Evolutionary conservation across 2,888 invertebrate species (phyloP), one percentile per base, ranked within the genome.

Genomic region (Sesia apiformis): DNA sequence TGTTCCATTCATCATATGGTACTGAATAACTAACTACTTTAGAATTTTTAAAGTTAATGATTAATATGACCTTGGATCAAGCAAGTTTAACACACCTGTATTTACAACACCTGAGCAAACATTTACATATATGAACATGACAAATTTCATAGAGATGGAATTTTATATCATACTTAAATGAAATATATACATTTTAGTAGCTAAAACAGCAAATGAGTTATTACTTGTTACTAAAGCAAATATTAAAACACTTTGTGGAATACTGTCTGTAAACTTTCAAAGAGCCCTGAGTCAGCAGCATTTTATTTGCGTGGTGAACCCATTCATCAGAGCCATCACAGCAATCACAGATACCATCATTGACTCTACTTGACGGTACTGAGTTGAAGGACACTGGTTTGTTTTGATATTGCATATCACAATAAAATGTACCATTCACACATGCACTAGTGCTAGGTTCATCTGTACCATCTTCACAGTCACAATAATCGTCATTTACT

Each of bases 261-360:
- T 76, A 83, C 66, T 71, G 69, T 63, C 85, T 81, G 55, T 70
- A 75, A 59, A 78, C 69, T 54, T 66, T 75, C 4, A 57, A 51
- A 57, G 71, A 70, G 52, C 69, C 71, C 64, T 88, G 87, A 6
- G 84, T 84, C 23, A 88, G 62, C 39, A 87, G 59, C 60, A 70
- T 74, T 50, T 67, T 59, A 38, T 62, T 64, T 4, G 61, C 40
- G 3, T 65, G 51, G 55, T 68, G 64, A 4, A 79, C 60, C 93
- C 93, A 96, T 78, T 97, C 97, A 80, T 97, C 97, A 51, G 95
- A 95, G n/a, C 96, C 96, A 84, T 97, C 97, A 79, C 96, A 97
- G 70, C 97, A 97, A 80, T 97, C 97, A 89, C 98, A 98, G 62
- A 98, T 93, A 4, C 96, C 96, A 91, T 98, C 98, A 81, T 98